phyloP scores from a whole-genome alignment of 2,888 invertebrate species.

The Noctua pronuba region DNA sequence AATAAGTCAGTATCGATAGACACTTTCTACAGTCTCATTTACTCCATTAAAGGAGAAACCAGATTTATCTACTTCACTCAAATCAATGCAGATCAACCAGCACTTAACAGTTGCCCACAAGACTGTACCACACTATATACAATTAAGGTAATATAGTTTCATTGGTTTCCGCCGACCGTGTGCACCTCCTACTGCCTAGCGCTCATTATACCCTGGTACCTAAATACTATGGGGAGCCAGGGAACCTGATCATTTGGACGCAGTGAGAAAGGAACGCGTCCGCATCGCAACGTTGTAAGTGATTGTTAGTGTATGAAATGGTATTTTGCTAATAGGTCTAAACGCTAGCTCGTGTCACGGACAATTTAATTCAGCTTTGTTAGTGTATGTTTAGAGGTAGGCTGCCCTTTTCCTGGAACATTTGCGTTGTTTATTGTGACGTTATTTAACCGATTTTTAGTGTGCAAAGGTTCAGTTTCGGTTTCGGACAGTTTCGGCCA shows the following conservation, averaged over 20 bases:
- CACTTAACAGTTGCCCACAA: conserved; percentile 16
- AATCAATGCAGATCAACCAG: not conserved
- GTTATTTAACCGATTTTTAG: not conserved
- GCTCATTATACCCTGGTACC: conserved; percentile 14
- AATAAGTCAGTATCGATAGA: not conserved
- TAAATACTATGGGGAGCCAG: conserved; percentile 18
- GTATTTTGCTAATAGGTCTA: conserved; percentile 12
- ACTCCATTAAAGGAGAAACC: not conserved
- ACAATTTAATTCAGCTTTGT: conserved; percentile 36
- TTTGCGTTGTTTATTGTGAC: not conserved
- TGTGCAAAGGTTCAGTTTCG: not conserved
- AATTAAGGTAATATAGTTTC: conserved; percentile 74
- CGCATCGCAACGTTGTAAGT: not conserved
- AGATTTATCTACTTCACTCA: not conserved
- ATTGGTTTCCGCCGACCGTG: conserved; percentile 69
- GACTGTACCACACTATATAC: conserved; percentile 60
- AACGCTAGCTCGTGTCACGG: conserved; percentile 30
- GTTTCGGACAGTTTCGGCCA: not conserved
- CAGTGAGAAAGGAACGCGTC: conserved; percentile 5
- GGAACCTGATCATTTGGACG: conserved; percentile 17
- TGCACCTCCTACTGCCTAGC: conserved; percentile 25
- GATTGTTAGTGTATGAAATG: conserved; percentile 11
- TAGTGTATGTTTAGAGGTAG: not conserved
- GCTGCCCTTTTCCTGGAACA: not conserved
- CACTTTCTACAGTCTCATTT: not conserved